These are phyloP conservation scores for Diplogasteroides magnus DNA, from an alignment of 1,140 invertebrate species.

Conservation along the genomic window DNA sequence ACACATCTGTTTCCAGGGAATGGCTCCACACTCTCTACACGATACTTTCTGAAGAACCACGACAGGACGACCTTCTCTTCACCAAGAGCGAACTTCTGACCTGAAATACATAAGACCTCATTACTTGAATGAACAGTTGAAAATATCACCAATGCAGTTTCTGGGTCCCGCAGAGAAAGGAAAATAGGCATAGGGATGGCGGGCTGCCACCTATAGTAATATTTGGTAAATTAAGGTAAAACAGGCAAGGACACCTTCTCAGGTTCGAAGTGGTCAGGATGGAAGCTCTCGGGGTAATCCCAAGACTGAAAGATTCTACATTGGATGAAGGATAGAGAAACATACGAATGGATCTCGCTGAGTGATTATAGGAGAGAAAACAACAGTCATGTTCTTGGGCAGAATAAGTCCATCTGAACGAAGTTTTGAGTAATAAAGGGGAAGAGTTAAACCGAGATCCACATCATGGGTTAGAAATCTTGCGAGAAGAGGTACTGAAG, in stretches of 20 bases:
- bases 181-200: conserved; percentile 57
- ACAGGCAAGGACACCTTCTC: neutral
- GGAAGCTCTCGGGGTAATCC: neutral
- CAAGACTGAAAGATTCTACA: neutral
- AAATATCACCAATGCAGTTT: conserved; percentile 57
- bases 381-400: neutral
- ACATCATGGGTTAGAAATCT: neutral
- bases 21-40: conserved; percentile 18
- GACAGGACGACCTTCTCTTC: conserved; percentile 78
- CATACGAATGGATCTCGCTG: neutral
- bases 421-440: neutral
- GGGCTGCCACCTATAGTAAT: conserved; percentile 60
- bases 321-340: neutral
- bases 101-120: conserved; percentile 57
- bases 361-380: neutral
- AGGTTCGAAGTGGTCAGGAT: neutral
- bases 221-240: neutral
- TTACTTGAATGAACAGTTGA: conserved; percentile 58
- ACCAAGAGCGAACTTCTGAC: conserved; percentile 74
- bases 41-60: conserved; percentile 73
- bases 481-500: neutral
- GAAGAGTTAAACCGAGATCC: neutral
- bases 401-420: neutral
- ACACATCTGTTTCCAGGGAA: conserved; percentile 26
- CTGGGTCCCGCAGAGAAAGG: conserved; percentile 57